A percentile compares a stretch with the other conserved stretches of the same genome.
Evolutionary conservation across 2,113 vertebrate species (phyloP).

Genomic region (Hydrochoerus hydrochaeris): DNA sequence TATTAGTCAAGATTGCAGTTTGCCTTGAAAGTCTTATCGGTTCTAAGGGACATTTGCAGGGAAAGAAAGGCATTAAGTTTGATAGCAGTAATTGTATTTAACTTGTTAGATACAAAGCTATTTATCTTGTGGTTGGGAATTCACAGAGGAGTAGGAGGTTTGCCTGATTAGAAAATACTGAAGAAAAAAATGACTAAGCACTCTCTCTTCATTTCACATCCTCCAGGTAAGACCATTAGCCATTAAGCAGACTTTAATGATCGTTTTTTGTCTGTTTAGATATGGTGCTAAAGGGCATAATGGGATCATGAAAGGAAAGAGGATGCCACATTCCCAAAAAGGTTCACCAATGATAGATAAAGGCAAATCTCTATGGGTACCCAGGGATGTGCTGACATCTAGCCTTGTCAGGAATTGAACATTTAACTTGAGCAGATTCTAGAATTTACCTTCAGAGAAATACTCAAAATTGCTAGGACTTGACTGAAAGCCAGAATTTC

Average conservation of each 20-base stretch:
- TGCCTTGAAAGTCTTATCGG: slow-evolving; percentile 88
- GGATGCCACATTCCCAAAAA: neutral
- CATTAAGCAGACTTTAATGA: slow-evolving; percentile 67
- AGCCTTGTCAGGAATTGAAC: neutral
- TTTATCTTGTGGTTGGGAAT: slow-evolving; percentile 87
- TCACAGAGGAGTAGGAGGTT: slow-evolving; percentile 80
- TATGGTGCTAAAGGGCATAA: neutral
- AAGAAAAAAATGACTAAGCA: slow-evolving; percentile 60
- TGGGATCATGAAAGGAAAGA: slow-evolving; percentile 26
- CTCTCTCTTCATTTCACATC: neutral
- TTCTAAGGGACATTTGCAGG: slow-evolving; percentile 87
- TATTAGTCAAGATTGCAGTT: slow-evolving; percentile 86
- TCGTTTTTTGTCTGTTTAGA: neutral
- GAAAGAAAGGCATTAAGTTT: slow-evolving; percentile 87
- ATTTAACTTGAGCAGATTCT: neutral
- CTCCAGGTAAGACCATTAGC: neutral
- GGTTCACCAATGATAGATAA: accelerated
- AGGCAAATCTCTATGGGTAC: neutral
- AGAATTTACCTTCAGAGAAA: neutral
- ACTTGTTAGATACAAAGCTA: slow-evolving; percentile 88
- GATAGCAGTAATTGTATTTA: slow-evolving; percentile 92
- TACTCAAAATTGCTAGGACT: neutral
- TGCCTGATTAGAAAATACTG: slow-evolving; percentile 82
- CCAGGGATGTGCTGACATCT: neutral
- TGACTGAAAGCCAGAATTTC: neutral